A percentile compares a stretch with the other conserved stretches of the same genome.
Conservation (phyloP, 53 echinoderm and acorn worm genomes). For the Paracentrotus lividus region DNA sequence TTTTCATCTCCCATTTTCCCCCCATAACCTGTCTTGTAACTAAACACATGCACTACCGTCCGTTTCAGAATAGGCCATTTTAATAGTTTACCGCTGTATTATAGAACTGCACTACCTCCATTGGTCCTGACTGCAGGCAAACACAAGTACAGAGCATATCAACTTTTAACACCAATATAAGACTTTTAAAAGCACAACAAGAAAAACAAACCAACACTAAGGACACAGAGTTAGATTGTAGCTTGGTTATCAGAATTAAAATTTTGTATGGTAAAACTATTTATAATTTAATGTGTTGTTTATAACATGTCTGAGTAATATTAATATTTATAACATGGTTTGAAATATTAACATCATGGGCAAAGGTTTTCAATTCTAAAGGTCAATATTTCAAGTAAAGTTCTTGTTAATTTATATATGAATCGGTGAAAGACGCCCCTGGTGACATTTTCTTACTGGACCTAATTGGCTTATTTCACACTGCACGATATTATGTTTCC, state of each 20-base stretch:
- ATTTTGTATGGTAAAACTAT: background rate
- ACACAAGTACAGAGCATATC: background rate
- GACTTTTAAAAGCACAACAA: background rate
- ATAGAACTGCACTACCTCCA: slow-evolving; percentile 3
- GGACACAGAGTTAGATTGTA: background rate
- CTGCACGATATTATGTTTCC: no score
- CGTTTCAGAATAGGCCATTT: background rate
- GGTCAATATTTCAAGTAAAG: no score
- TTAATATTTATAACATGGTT: no score
- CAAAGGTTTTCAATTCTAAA: background rate
- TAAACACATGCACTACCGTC: background rate
- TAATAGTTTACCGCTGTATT: slow-evolving; percentile 40
- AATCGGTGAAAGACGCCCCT: no score
- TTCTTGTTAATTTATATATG: no score
- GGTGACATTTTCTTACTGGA: no score
- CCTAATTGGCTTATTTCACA: no score
- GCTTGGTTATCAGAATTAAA: background rate
- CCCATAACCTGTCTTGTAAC: no score
- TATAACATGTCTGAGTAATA: no score
- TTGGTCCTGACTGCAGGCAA: slow-evolving; percentile 2
- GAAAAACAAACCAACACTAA: background rate
- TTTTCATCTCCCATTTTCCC: no score
- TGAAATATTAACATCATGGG: background rate
- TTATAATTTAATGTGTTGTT: no score
- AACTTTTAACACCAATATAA: background rate